Evolutionary conservation across 2,113 vertebrate species (phyloP).

Genomic region (Nothocercus julius): DNA sequence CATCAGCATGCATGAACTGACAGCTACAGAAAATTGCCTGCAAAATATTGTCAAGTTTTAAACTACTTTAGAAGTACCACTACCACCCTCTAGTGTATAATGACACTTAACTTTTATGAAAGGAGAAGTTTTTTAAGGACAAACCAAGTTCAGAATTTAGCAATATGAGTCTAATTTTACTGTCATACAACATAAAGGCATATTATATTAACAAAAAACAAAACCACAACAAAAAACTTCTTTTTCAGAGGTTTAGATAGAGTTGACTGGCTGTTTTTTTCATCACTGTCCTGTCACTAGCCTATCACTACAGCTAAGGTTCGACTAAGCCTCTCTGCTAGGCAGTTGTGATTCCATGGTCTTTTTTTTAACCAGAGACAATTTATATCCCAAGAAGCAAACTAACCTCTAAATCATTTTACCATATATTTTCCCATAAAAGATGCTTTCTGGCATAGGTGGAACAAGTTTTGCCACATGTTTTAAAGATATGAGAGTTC

Average conservation of each 20-base stretch:
- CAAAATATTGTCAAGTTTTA: not conserved
- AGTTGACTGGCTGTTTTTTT: not conserved
- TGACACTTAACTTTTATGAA: not conserved
- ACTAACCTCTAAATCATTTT: not conserved
- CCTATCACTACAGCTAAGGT: not conserved
- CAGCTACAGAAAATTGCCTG: not conserved
- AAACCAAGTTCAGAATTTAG: not conserved
- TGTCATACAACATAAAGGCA: not conserved
- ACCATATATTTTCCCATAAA: not conserved
- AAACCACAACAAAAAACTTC: too few relatives aligned
- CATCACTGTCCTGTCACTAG: not conserved
- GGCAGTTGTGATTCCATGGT: not conserved
- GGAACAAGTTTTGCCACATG: conserved; percentile 21
- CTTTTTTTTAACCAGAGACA: not conserved
- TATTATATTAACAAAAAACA: not conserved
- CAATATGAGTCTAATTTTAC: not conserved
- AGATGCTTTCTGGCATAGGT: not conserved
- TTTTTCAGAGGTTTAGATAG: not conserved
- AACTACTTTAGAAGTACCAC: not conserved
- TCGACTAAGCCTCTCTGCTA: not conserved
- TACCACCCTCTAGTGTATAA: not conserved
- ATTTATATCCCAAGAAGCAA: not conserved
- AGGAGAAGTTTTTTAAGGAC: not conserved
- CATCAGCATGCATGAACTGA: not conserved
- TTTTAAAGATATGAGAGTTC: not conserved